Base-by-base conservation (phyloP, 2,888 invertebrate species). In the Congeria kusceri region DNA sequence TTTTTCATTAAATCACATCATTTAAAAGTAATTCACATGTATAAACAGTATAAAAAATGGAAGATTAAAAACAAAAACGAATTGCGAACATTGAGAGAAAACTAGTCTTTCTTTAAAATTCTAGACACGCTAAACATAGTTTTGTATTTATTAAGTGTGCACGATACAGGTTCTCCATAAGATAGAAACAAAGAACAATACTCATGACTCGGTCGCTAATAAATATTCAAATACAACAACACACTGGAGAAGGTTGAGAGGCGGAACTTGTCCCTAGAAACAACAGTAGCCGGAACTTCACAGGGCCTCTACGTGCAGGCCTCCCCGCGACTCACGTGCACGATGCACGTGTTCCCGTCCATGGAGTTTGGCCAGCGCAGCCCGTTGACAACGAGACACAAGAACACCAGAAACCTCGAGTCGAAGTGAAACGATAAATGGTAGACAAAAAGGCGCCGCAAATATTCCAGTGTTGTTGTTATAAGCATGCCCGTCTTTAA, bases 351-450 rank as follows among this genome's bases (percentile, higher is more conserved):
- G 56, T 67, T 67, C 5, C 67, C 44, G n/a, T 44, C 23, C 67
- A 67, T 67, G 1, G 9, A 20, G 20, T 57, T 57, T 11, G 7
- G 27, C 39, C 63, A 44, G 44, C 63, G 62, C 13, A 70, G 56
- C 1, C 70, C 63, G 39, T 70, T 56, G 7, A 70, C 39, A 13
- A 62, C 63, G 7, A 70, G 53, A 13, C 56, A 44, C 3, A 70
- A 28, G 47, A 70, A 70, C 11, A 63, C 57, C 32, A 56, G 27
- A 15, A 44, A 46, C 20, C 44, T 13, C 0, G 62, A 27, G 39
- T 70, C 70, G 46, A 70, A 56, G 44, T 39, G 15, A 27, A 62
- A 70, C 15, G 62, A 44, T n/a, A 70, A 70, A 15, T 63, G 11
- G 25, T 70, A 70, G 13, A 47, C 47, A 0, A 3, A 70, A 27